Evolutionary conservation across 2,113 vertebrate species (phyloP).

Genomic region (Hassar affinis): DNA sequence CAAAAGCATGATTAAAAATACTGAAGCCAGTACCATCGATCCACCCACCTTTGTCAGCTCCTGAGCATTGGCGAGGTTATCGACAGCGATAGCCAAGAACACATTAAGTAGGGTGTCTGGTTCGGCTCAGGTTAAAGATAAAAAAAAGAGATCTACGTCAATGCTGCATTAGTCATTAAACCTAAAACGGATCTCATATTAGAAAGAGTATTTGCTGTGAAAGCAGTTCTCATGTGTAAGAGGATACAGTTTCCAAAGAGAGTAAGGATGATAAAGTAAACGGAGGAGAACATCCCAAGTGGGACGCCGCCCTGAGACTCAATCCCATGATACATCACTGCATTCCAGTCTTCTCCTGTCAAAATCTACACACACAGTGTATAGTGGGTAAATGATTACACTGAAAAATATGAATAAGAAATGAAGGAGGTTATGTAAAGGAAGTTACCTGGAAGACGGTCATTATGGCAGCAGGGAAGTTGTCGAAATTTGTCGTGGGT

Average conservation of each 20-base stretch:
- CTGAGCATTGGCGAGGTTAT: constrained; percentile 95
- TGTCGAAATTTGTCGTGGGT: constrained; percentile 93
- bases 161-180: background rate
- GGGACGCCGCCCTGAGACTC: constrained; percentile 91
- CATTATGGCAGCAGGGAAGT: constrained; percentile 94
- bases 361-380: constrained; percentile 77
- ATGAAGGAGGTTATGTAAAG: background rate
- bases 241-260: constrained; percentile 99
- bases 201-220: background rate
- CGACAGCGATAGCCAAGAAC: constrained; percentile 94
- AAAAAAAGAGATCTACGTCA: constrained; percentile 9
- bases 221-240: background rate
- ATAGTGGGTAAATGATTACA: background rate
- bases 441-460: constrained; percentile 91
- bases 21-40: background rate
- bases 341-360: constrained; percentile 98
- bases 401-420: background rate
- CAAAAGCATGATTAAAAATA: background rate
- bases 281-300: constrained; percentile 91
- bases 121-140: constrained; percentile 71
- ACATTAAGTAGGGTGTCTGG: constrained; percentile 94
- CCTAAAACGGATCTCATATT: background rate
- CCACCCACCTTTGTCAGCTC: constrained; percentile 89
- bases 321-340: constrained; percentile 96
- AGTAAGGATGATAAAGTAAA: constrained; percentile 96